Percentiles rank a stretch among this genome's conserved stretches.
Evolutionary conservation across 1,140 invertebrate species (phyloP).

Genomic region (Lepidostoma basale): DNA sequence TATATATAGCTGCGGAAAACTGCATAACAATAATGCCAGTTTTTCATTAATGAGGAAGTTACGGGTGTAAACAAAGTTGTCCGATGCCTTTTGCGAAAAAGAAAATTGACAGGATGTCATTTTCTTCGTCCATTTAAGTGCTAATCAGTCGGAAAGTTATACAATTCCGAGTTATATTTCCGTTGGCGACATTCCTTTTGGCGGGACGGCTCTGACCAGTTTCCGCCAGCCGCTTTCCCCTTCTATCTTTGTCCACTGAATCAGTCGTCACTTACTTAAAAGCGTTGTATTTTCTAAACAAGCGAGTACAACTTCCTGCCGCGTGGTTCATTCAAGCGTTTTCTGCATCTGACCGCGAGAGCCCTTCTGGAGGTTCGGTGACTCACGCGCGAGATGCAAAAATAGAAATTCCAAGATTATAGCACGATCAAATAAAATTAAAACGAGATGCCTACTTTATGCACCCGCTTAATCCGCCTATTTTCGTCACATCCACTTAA

Average conservation of each 20-base stretch:
- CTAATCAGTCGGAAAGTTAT: neutral
- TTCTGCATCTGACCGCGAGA: conserved; percentile 3
- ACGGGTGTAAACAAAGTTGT: too few species aligned
- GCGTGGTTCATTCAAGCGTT: neutral
- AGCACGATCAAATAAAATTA: neutral
- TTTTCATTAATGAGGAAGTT: neutral
- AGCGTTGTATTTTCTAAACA: neutral
- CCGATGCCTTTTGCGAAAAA: neutral
- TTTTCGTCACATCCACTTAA: neutral
- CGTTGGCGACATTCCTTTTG: neutral
- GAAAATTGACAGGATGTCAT: neutral
- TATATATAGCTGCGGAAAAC: too few species aligned
- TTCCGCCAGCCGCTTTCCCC: neutral
- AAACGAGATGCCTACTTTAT: neutral
- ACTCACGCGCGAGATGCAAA: neutral
- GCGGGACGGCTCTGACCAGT: neutral
- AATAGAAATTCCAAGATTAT: neutral
- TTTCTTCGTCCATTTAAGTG: neutral
- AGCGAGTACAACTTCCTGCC: conserved; percentile 4
- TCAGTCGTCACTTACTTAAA: neutral
- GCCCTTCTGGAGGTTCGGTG: neutral
- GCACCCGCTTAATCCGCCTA: neutral
- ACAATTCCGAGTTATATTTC: neutral
- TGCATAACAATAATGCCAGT: too few species aligned
- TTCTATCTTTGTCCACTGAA: neutral